phyloP scores from a whole-genome alignment of 2,888 invertebrate species.

The Lysandra bellargus region DNA sequence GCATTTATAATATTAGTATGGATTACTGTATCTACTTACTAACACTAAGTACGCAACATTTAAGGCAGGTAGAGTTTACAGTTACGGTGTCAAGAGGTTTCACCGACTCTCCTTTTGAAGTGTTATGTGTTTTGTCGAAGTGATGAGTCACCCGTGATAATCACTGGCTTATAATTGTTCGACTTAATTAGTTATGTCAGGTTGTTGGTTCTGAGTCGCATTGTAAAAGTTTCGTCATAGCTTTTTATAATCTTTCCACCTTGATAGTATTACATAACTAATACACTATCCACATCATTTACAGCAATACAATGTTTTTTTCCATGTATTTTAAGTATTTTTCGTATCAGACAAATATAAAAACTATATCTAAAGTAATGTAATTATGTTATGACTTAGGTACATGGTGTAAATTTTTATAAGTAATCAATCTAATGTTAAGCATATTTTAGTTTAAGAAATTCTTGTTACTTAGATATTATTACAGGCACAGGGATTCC shows the following conservation, averaged over 20 bases:
- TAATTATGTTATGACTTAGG: too few species aligned
- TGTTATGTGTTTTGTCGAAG: constrained; percentile 27
- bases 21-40: neutral
- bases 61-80: constrained; percentile 8
- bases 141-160: constrained; percentile 31
- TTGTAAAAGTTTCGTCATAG: neutral
- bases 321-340: too few species aligned
- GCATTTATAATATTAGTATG: too few species aligned
- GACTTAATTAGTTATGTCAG: constrained; percentile 28
- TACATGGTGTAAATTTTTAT: too few species aligned
- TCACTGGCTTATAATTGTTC: constrained; percentile 25
- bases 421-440: too few species aligned
- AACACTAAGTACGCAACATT: neutral
- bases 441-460: too few species aligned
- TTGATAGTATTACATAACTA: neutral
- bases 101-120: constrained; percentile 31
- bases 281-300: neutral
- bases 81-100: constrained; percentile 25
- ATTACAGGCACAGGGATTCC: neutral
- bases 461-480: neutral
- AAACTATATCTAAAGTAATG: too few species aligned
- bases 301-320: too few species aligned
- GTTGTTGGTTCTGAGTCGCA: neutral
- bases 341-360: too few species aligned
- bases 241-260: neutral